These are phyloP conservation scores for Trinectes maculatus DNA, from an alignment of 2,113 vertebrate genomes.

Conservation along the genomic window DNA sequence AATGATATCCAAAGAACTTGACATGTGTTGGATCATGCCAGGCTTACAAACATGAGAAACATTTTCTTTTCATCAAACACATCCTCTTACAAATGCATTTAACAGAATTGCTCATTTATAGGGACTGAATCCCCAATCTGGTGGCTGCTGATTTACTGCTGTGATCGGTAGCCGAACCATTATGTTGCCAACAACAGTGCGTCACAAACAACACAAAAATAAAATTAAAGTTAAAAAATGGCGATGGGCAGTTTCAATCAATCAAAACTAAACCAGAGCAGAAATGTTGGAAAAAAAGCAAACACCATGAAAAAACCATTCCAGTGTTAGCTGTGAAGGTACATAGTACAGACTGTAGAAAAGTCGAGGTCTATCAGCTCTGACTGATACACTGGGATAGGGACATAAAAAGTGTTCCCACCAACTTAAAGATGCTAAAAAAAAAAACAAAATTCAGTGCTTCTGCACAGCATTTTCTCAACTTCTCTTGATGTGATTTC, in stretches of 20 bases:
- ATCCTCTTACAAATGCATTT: constrained; percentile 3
- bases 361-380: constrained; percentile 8
- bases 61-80: constrained; percentile 8
- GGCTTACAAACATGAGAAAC: constrained; percentile 34
- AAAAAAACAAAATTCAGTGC: constrained; percentile 51
- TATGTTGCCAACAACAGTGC: constrained; percentile 17
- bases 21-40: constrained; percentile 38
- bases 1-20: constrained; percentile 56
- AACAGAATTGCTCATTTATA: constrained; percentile 37
- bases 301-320: constrained; percentile 15
- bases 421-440: constrained; percentile 41
- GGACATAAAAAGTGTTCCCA: constrained; percentile 23
- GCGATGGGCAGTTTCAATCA: constrained; percentile 5
- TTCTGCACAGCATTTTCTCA: constrained; percentile 50
- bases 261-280: constrained; percentile 21
- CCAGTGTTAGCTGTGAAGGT: constrained; percentile 29
- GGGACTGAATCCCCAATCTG: background rate
- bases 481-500: constrained; percentile 24
- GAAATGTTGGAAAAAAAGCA: background rate
- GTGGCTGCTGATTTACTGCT: background rate
- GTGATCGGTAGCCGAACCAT: constrained; percentile 8
- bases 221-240: constrained; percentile 20
- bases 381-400: constrained; percentile 13
- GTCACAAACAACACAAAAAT: constrained; percentile 11
- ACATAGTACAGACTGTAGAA: background rate